These are phyloP conservation scores for Xanthia icteritia DNA, from an alignment of 2,888 invertebrate species.

Conservation along the genomic window DNA sequence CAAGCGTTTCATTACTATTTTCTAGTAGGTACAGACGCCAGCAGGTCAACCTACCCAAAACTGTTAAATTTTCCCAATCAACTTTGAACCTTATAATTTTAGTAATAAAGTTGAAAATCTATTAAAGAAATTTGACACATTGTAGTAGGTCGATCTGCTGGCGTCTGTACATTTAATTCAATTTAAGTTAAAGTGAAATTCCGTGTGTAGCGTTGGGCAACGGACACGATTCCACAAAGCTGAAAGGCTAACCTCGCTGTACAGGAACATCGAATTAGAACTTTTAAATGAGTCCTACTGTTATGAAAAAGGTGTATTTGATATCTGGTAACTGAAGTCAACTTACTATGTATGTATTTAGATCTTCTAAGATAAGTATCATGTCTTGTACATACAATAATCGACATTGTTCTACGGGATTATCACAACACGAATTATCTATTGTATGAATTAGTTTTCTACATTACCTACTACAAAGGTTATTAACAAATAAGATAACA, in stretches of 20 bases:
- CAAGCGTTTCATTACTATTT: conserved; percentile 31
- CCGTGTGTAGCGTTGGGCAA: conserved; percentile 47
- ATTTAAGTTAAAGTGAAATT: conserved; percentile 53
- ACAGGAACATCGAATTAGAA: conserved; percentile 22
- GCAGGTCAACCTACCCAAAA: too few species aligned
- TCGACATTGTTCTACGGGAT: neutral
- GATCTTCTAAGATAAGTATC: neutral
- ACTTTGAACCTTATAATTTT: too few species aligned
- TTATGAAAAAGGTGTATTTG: conserved; percentile 7
- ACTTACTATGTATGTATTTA: neutral
- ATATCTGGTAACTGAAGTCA: neutral
- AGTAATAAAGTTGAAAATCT: too few species aligned
- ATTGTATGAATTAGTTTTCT: neutral
- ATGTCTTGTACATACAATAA: neutral
- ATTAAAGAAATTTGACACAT: too few species aligned
- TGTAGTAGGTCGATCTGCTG: too few species aligned
- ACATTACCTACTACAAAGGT: neutral
- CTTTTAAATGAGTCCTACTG: conserved; percentile 7
- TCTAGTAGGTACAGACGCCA: conserved; percentile 8
- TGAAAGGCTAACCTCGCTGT: conserved; percentile 23
- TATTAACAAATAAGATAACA: neutral
- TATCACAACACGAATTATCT: neutral
- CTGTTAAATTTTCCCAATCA: too few species aligned
- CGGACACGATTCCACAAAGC: conserved; percentile 35
- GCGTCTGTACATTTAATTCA: conserved; percentile 43